These are phyloP conservation scores for Lampropteryx suffumata DNA, from an alignment of 2,888 invertebrate genomes.

Conservation along the genomic window DNA sequence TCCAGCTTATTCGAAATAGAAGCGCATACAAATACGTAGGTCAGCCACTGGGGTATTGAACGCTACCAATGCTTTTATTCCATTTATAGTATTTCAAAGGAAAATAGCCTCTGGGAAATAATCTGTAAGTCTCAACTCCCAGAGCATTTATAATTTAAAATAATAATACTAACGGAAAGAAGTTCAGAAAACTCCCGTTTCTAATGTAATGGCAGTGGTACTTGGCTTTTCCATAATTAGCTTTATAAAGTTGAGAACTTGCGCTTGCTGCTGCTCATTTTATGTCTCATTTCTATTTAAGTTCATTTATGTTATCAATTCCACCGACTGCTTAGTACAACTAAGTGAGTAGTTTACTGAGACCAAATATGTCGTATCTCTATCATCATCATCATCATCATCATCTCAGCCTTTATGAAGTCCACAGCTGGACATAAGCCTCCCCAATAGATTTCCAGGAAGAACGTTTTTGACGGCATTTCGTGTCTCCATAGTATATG, in stretches of 20 bases:
- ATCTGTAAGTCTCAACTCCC: not conserved
- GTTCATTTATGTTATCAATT: too few species aligned
- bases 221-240: conserved; percentile 11
- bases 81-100: conserved; percentile 13
- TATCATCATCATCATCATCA: too few species aligned
- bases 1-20: not conserved
- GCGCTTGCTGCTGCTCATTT: not conserved
- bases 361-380: too few species aligned
- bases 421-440: too few species aligned
- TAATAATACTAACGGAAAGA: conserved; percentile 6
- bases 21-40: not conserved
- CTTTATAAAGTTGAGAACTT: conserved; percentile 3
- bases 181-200: conserved; percentile 5
- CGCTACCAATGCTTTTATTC: conserved; percentile 13
- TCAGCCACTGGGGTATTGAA: conserved; percentile 7
- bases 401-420: too few species aligned
- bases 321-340: too few species aligned
- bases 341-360: too few species aligned
- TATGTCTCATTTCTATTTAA: too few species aligned
- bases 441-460: too few species aligned
- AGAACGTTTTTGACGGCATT: too few species aligned
- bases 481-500: too few species aligned
- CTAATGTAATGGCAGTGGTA: conserved; percentile 6
- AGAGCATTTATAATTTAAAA: conserved; percentile 9
- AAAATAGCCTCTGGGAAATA: conserved; percentile 9